These are phyloP conservation scores for Thripadectes ignobilis DNA, from an alignment of 2,797 vertebrate species.

Conservation along the genomic window DNA sequence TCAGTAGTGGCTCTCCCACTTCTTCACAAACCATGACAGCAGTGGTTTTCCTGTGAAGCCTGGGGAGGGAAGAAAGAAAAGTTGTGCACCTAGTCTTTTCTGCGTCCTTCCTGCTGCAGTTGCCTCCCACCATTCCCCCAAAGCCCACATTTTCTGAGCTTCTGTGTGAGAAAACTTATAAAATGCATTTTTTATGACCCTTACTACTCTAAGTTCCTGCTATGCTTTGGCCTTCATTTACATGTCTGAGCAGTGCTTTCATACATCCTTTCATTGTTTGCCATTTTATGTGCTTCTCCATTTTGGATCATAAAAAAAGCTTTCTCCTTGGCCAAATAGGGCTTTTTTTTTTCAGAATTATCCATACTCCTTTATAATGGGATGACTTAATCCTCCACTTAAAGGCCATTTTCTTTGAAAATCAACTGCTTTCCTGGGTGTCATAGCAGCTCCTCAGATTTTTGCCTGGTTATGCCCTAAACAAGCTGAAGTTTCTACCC, in stretches of 20 bases:
- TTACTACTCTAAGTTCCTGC: background rate
- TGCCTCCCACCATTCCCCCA: background rate
- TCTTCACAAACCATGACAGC: background rate
- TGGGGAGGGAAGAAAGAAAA: too few relatives aligned
- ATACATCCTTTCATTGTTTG: background rate
- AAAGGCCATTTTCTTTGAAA: background rate
- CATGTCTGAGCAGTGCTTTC: background rate
- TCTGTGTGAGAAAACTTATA: background rate
- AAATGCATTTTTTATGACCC: background rate
- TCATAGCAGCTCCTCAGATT: background rate
- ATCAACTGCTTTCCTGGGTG: background rate
- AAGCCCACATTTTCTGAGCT: background rate
- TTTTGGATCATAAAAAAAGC: background rate
- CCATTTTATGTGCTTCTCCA: background rate
- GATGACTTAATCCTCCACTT: background rate
- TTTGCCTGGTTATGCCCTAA: background rate
- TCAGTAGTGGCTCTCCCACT: background rate
- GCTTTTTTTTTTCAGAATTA: background rate
- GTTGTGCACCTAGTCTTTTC: background rate
- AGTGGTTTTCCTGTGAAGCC: background rate
- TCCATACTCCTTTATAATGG: background rate
- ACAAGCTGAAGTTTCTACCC: background rate
- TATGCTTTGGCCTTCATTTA: background rate
- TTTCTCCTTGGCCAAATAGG: background rate
- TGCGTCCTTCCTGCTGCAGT: background rate